Evolutionary conservation across 2,797 vertebrate species (phyloP).

Genomic region (Acanthiza pusilla): DNA sequence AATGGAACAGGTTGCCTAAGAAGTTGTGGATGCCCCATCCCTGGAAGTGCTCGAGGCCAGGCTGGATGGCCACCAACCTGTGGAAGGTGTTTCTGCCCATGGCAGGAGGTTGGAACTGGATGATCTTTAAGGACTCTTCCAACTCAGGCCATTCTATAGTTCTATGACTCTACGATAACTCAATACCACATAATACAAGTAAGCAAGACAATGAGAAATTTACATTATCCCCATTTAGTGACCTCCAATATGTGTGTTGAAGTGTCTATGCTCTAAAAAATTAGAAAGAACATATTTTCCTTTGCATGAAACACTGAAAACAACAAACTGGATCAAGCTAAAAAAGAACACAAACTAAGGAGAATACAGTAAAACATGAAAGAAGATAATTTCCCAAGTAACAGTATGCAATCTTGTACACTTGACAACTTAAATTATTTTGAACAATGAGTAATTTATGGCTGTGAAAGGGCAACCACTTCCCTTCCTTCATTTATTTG

Average conservation of each 20-base stretch:
- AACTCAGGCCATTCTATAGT: not conserved
- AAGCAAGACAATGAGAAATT: not conserved
- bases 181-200: not conserved
- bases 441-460: not conserved
- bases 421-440: not conserved
- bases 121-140: not conserved
- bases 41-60: not conserved
- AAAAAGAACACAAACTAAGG: not conserved
- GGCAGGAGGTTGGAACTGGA: not conserved
- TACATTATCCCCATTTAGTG: not conserved
- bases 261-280: not conserved
- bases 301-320: not conserved
- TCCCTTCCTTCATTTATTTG: not conserved
- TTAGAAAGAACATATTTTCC: not conserved
- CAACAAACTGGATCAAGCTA: not conserved
- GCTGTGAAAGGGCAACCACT: not conserved
- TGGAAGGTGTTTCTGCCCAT: not conserved
- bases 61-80: not conserved
- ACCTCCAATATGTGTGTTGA: not conserved
- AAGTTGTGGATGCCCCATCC: accelerated
- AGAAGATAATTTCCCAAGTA: not conserved
- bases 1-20: not conserved
- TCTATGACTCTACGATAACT: not conserved
- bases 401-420: not conserved
- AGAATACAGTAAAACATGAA: not conserved